Conservation (phyloP, 2,113 vertebrate genomes). For the Tychaedon coryphoeus region DNA sequence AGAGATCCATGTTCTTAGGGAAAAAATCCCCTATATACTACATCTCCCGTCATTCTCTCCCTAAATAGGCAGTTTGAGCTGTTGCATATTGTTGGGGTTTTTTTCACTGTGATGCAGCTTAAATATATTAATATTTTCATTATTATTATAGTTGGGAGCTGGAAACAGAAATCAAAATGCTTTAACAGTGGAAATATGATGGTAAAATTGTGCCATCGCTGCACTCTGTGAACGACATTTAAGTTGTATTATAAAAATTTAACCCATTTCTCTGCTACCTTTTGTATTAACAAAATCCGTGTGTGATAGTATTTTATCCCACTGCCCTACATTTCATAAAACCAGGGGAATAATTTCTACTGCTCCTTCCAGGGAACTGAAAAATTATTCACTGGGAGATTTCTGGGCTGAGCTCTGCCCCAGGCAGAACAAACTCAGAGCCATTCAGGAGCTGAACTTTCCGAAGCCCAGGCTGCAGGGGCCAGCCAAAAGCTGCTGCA, state of each 20-base stretch:
- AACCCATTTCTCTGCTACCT: not conserved
- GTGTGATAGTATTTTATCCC: not conserved
- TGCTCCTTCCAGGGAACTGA: not conserved
- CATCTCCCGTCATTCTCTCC: not conserved
- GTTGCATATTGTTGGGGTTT: not conserved
- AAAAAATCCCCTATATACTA: not conserved
- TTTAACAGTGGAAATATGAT: not conserved
- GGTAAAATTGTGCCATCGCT: fast-evolving
- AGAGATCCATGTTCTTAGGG: not conserved
- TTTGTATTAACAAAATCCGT: not conserved
- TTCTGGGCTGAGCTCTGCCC: not conserved
- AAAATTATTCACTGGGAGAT: not conserved
- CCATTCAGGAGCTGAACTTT: not conserved
- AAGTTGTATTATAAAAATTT: not conserved
- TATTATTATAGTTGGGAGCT: not conserved
- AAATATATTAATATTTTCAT: not conserved
- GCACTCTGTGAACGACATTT: not conserved
- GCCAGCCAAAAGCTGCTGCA: not conserved
- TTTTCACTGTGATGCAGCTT: not conserved
- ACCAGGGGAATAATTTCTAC: not conserved
- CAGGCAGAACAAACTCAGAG: not conserved
- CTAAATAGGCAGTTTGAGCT: not conserved
- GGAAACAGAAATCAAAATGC: not conserved
- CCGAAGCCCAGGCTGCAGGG: not conserved
- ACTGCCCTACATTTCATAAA: not conserved